Conservation (phyloP, 35 echinoderm and acorn worm species). For the Amphiura filiformis region DNA sequence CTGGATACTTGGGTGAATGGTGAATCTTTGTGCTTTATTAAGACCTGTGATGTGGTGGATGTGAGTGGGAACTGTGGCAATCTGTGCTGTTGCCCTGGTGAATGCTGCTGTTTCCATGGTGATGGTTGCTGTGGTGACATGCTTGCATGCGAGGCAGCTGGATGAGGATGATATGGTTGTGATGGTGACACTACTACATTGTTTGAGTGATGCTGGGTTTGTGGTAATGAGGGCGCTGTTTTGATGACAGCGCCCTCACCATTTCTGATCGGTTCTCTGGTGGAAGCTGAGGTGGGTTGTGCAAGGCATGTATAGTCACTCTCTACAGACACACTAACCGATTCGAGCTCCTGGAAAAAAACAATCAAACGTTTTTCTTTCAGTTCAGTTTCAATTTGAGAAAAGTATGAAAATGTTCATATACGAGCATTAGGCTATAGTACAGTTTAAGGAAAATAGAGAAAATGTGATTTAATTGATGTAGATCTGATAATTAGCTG, state of each 20-base stretch:
- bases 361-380: neutral
- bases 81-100: neutral
- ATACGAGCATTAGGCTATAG: too few relatives aligned
- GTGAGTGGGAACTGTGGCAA: neutral
- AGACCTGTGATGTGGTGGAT: neutral
- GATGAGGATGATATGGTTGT: neutral
- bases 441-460: too few relatives aligned
- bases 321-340: neutral
- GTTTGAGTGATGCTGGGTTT: neutral
- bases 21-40: constrained; percentile 2
- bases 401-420: too few relatives aligned
- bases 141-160: neutral
- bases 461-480: too few relatives aligned
- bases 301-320: neutral
- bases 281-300: neutral
- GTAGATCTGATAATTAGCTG: too few relatives aligned
- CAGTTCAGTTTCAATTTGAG: too few relatives aligned
- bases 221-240: neutral
- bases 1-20: neutral
- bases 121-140: neutral
- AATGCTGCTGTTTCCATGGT: neutral
- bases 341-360: neutral
- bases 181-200: neutral
- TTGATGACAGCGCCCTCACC: neutral
- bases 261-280: neutral